phyloP scores from a whole-genome alignment of 1,140 invertebrate species.

The Oncopeltus fasciatus region DNA sequence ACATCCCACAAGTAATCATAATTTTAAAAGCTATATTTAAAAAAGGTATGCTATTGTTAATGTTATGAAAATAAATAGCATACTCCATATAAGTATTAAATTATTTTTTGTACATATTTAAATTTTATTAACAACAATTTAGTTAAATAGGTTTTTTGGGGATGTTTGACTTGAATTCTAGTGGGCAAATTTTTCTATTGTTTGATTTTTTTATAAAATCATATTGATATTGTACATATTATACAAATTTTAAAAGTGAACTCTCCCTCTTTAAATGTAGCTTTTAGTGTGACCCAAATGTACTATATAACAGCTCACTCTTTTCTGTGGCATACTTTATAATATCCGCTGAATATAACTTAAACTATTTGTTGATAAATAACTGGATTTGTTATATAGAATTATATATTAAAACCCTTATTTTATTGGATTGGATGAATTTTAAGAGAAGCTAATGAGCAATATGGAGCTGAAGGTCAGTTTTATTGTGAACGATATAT shows the following conservation, averaged over 20 bases:
- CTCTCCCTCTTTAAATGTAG: conserved; percentile 15
- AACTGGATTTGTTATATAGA: conserved; percentile 16
- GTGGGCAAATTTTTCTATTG: conserved; percentile 13
- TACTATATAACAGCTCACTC: conserved; percentile 18
- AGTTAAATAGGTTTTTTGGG: conserved; percentile 19
- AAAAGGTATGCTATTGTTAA: neutral
- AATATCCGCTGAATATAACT: conserved; percentile 2
- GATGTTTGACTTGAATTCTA: conserved; percentile 14
- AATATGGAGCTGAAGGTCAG: neutral
- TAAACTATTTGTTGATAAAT: conserved; percentile 17
- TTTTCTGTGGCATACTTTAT: conserved; percentile 1
- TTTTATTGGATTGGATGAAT: conserved; percentile 6
- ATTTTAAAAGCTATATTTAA: neutral
- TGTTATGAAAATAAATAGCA: conserved; percentile 11
- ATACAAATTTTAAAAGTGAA: neutral
- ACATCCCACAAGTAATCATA: too few relatives aligned
- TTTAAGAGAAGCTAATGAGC: neutral
- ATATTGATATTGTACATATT: conserved; percentile 5
- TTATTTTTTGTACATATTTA: conserved; percentile 20
- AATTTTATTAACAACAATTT: conserved; percentile 15
- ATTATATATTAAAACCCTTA: neutral
- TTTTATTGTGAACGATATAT: neutral
- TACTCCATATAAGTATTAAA: conserved; percentile 12
- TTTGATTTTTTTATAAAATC: conserved; percentile 15
- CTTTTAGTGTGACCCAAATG: conserved; percentile 20